These are phyloP conservation scores for Thalassoma bifasciatum DNA, from an alignment of 2,113 vertebrate species.

Conservation along the genomic window DNA sequence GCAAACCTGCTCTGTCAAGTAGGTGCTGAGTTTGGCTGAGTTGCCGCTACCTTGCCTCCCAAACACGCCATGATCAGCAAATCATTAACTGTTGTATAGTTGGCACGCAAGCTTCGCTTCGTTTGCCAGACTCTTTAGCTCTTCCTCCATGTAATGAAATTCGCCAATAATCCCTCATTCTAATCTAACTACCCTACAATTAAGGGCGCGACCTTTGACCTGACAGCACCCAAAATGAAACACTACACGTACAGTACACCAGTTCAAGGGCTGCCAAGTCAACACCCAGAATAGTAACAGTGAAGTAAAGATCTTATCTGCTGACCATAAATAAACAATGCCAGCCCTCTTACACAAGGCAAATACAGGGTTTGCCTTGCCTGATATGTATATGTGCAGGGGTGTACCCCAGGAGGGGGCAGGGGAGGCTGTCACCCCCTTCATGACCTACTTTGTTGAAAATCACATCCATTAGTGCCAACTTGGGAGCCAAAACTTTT, in stretches of 20 bases:
- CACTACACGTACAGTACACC: conserved; percentile 8
- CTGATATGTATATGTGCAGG: too few species aligned
- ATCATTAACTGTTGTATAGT: conserved; percentile 44
- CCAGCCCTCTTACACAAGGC: neutral
- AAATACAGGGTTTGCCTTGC: neutral
- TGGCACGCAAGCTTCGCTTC: conserved; percentile 52
- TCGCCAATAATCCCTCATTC: conserved; percentile 60
- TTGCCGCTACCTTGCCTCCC: conserved; percentile 9
- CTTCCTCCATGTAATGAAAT: conserved; percentile 52
- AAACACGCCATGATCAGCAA: conserved; percentile 24
- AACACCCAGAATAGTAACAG: conserved; percentile 30
- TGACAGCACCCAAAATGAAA: conserved; percentile 36
- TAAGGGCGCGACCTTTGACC: conserved; percentile 37
- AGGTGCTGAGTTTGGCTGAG: conserved; percentile 20
- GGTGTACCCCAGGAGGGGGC: too few species aligned
- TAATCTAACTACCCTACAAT: conserved; percentile 55
- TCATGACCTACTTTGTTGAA: too few species aligned
- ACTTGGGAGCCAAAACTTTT: too few species aligned
- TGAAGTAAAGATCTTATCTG: conserved; percentile 19
- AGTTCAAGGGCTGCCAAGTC: conserved; percentile 25
- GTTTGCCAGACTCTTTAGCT: conserved; percentile 67
- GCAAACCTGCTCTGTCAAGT: neutral
- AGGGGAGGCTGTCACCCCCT: too few species aligned
- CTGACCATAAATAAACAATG: conserved; percentile 15
- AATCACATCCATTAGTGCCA: too few species aligned